Conservation (phyloP, 2,113 vertebrate genomes). For the Oceanites oceanicus region DNA sequence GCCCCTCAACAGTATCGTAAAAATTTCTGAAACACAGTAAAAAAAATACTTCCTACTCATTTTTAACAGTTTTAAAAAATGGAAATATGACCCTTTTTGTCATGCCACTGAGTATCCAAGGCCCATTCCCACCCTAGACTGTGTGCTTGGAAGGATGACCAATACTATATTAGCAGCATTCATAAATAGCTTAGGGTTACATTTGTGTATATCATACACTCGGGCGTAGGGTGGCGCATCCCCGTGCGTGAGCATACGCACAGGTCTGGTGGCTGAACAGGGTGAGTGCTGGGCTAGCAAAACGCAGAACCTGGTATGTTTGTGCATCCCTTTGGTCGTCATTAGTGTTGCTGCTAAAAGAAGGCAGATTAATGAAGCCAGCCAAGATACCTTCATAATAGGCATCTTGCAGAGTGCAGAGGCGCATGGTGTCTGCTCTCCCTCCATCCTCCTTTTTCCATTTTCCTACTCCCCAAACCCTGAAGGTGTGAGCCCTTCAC, state of each 20-base stretch:
- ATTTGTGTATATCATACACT: accelerated
- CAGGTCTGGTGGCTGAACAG: neutral
- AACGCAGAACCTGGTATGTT: neutral
- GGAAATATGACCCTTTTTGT: neutral
- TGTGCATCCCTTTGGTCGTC: neutral
- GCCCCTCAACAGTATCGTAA: neutral
- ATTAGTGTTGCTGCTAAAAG: neutral
- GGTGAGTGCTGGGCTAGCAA: neutral
- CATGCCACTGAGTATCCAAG: too few relatives aligned
- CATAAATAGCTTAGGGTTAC: neutral
- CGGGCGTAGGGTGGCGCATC: neutral
- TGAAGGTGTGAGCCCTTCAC: neutral
- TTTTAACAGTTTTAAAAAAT: neutral
- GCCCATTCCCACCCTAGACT: neutral
- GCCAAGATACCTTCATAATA: neutral
- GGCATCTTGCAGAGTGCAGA: neutral
- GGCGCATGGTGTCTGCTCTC: accelerated
- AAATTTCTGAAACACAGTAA: neutral
- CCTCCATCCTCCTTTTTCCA: neutral
- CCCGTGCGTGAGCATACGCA: accelerated
- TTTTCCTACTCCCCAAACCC: neutral
- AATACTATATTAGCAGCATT: neutral
- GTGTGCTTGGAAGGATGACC: neutral
- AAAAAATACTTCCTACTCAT: neutral
- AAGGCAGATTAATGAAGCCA: neutral